These are phyloP conservation scores for Drosophila cognata DNA, from an alignment of 2,888 invertebrate species.

Conservation along the genomic window DNA sequence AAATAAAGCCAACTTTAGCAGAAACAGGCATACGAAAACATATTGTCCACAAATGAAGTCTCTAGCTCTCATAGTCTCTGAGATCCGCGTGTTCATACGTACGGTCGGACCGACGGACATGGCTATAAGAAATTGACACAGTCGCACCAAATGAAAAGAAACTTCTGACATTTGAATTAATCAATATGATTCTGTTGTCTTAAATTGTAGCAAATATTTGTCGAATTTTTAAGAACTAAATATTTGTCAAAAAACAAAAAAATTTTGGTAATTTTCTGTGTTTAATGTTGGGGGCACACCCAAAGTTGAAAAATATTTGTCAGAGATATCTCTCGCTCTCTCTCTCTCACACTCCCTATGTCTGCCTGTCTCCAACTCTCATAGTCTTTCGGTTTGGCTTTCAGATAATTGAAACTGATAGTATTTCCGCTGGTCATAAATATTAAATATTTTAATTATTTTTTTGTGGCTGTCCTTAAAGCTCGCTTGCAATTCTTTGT, in stretches of 20 bases:
- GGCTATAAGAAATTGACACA: neutral
- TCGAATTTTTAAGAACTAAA: neutral
- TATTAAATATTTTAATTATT: slow-evolving; percentile 50
- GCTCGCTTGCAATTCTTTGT: neutral
- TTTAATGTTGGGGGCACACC: neutral
- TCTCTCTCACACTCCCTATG: neutral
- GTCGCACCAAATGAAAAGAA: neutral
- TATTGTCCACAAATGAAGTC: neutral
- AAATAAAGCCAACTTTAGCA: neutral
- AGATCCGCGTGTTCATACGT: neutral
- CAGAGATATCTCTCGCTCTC: neutral
- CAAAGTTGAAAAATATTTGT: neutral
- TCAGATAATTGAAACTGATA: slow-evolving; percentile 12
- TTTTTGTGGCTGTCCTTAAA: slow-evolving; percentile 14
- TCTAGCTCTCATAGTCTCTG: neutral
- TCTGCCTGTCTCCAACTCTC: neutral
- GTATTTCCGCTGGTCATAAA: slow-evolving; percentile 48
- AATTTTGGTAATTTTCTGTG: neutral
- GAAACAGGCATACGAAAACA: neutral
- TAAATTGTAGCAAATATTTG: neutral
- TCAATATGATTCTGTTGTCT: neutral
- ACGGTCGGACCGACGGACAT: neutral
- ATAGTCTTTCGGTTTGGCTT: neutral
- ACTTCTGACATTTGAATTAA: neutral
- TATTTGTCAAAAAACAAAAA: neutral